Evolutionary conservation across 2,113 vertebrate species (phyloP).

Genomic region (Heliornis fulica): DNA sequence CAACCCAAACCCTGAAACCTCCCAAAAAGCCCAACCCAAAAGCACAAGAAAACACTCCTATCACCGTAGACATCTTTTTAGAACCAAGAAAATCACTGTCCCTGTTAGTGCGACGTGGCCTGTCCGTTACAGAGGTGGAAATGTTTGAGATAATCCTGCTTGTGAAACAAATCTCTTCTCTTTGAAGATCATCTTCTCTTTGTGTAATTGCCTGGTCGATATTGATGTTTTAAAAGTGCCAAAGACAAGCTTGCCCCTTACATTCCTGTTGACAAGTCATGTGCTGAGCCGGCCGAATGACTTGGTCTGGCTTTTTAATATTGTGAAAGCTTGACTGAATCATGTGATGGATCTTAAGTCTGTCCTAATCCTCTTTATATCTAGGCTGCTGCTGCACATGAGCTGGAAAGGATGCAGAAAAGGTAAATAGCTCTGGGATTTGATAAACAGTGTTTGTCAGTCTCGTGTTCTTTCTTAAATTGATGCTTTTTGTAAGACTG

Average conservation of each 20-base stretch:
- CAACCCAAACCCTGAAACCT: not conserved
- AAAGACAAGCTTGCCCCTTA: not conserved
- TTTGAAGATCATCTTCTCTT: not conserved
- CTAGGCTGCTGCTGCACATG: slow-evolving; percentile 75
- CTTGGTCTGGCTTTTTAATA: slow-evolving; percentile 48
- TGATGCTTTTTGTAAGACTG: not conserved
- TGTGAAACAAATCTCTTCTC: not conserved
- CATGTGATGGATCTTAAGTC: slow-evolving; percentile 55
- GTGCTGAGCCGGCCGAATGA: slow-evolving; percentile 30
- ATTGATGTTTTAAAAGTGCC: not conserved
- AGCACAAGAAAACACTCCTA: rapidly evolving
- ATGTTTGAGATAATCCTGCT: not conserved
- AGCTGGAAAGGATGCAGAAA: slow-evolving; percentile 80
- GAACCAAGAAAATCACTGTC: not conserved
- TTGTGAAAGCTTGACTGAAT: slow-evolving; percentile 38
- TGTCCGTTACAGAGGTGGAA: not conserved
- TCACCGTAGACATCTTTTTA: not conserved
- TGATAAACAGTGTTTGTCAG: not conserved
- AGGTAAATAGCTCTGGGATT: slow-evolving; percentile 68
- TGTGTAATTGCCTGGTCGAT: not conserved
- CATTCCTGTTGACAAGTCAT: not conserved
- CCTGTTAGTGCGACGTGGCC: not conserved
- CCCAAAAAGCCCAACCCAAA: too few relatives aligned
- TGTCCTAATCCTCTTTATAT: slow-evolving; percentile 62
- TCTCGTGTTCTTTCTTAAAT: not conserved